Base-by-base conservation (phyloP, 2,113 vertebrate genomes). In the Cyprinodon tularosa region DNA sequence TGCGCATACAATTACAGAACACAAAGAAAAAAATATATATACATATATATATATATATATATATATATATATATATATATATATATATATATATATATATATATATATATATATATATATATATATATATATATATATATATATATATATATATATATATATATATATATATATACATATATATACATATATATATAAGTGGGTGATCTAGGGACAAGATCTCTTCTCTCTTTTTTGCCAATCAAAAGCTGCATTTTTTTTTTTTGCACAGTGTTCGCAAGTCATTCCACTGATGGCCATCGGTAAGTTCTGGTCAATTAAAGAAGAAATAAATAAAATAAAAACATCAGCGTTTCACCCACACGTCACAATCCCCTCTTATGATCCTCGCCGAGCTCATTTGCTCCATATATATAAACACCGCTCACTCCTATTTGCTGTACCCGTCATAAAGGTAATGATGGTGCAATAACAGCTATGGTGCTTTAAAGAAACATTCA, bases 381-480 rank as follows among this genome's bases (percentile, higher is more conserved):
- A 12, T 75, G 71, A 68, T 62, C 53, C 20, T 66, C 72, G 63
- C 59, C 44, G 72, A 65, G 76, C 74, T 69, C 78, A 76, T 78
- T 73, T 82, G 81, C 72, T 81, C 65, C 63, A 83, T 73, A 76
- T 73, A 76, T 50, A 85, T 63, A 85, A 71, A 77, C 73, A 76
- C 9, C 75, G 64, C 48, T 29, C 64, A 77, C 71, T 74, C 74
- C 38, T 78, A 68, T 62, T 64, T 66, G 66, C 29, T 48, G 17
- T 62, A 81, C 6, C 68, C 64, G 61, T 76, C 63, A 66, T 29
- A 69, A 66, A 81, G 63, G 47, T 84, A 81, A 83, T 86, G 65
- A 88, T 78, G 70, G 80, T n/a, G 74, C 84, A 84, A 81, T 84
- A 89, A 76, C 77, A 88, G 76, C 75, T 68, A 63, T 20, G 40